Percentiles rank a stretch among this genome's conserved stretches.
These are phyloP conservation scores for Nymphalis io DNA, from an alignment of 1,140 invertebrate genomes.

Conservation along the genomic window DNA sequence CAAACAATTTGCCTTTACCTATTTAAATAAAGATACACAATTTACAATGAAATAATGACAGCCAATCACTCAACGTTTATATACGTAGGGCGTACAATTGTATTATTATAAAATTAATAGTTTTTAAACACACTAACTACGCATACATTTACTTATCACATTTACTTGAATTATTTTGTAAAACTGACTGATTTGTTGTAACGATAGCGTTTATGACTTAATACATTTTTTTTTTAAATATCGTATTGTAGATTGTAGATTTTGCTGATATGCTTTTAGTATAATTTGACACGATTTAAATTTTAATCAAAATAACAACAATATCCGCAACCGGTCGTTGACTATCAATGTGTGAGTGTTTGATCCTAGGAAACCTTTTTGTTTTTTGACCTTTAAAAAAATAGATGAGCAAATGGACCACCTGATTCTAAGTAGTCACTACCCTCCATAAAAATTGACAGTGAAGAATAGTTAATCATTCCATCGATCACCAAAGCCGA, in stretches of 20 bases:
- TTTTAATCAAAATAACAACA: neutral
- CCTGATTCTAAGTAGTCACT: too few species aligned
- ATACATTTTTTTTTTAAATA: neutral
- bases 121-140: neutral
- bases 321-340: too few species aligned
- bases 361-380: too few species aligned
- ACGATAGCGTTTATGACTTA: neutral
- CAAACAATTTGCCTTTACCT: too few species aligned
- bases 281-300: constrained; percentile 6
- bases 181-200: neutral
- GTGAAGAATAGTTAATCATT: too few species aligned
- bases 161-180: constrained; percentile 3
- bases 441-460: too few species aligned
- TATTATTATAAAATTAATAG: neutral
- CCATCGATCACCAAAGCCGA: too few species aligned
- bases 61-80: neutral
- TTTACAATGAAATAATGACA: too few species aligned
- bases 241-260: constrained; percentile 5
- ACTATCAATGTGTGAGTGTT: too few species aligned
- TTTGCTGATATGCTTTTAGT: neutral
- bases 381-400: too few species aligned
- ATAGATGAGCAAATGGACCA: too few species aligned
- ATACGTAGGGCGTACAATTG: neutral
- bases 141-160: neutral
- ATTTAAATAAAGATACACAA: too few species aligned